These are phyloP conservation scores for Crambe crambe DNA, from an alignment of 37 sponge, comb jelly and placozoan species.

Conservation along the genomic window DNA sequence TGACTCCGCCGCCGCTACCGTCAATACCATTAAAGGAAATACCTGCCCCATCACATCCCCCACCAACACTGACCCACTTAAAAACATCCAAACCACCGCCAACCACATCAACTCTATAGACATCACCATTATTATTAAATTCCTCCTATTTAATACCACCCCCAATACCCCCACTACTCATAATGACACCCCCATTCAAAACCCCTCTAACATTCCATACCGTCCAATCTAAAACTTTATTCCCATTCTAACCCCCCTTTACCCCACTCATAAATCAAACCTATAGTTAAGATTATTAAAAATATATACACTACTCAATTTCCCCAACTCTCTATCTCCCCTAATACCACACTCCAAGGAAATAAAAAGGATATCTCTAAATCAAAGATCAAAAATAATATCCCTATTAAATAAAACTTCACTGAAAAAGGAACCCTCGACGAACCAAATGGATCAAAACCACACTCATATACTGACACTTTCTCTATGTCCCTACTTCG, in stretches of 20 bases:
- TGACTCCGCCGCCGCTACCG: constrained; percentile 69
- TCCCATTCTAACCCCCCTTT: constrained; percentile 75
- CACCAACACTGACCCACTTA: constrained; percentile 44
- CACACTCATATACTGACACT: constrained; percentile 1
- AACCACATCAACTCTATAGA: constrained; percentile 82
- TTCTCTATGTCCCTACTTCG: constrained; percentile 57
- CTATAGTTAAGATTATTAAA: constrained; percentile 67
- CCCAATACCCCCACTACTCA: constrained; percentile 71
- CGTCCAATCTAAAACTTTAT: too few species aligned
- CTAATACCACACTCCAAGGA: constrained; percentile 5
- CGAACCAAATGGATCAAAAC: constrained; percentile 79
- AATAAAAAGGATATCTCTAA: constrained; percentile 37
- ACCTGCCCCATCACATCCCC: constrained; percentile 60
- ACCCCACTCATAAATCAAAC: constrained; percentile 67
- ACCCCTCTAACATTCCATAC: constrained; percentile 52
- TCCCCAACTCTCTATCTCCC: constrained; percentile 52
- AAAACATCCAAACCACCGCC: constrained; percentile 60
- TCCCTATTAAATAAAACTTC: constrained; percentile 84
- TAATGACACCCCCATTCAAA: constrained; percentile 49
- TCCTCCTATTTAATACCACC: constrained; percentile 76
- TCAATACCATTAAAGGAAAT: constrained; percentile 73
- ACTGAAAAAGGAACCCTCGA: constrained; percentile 84
- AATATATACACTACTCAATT: constrained; percentile 63
- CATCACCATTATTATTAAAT: constrained; percentile 79
- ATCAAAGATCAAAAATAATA: constrained; percentile 85